Conservation (phyloP, 1,140 invertebrate genomes). For the Gonioctena quinquepunctata region DNA sequence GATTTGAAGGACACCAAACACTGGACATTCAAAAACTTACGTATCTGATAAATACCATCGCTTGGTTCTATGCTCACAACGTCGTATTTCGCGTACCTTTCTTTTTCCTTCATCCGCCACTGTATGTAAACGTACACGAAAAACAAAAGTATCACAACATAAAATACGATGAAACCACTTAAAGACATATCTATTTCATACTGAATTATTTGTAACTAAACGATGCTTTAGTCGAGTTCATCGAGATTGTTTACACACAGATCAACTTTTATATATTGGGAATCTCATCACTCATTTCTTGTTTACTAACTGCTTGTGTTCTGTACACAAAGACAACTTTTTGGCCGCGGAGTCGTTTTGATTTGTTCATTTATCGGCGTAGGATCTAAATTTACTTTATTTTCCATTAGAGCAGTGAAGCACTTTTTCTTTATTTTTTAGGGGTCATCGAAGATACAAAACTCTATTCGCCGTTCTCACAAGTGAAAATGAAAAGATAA, state of each 20-base stretch:
- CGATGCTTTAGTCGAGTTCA: not conserved
- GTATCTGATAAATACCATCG: not conserved
- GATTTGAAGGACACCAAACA: no score
- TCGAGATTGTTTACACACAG: not conserved
- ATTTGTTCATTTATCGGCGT: not conserved
- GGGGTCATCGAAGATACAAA: not conserved
- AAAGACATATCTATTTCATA: not conserved
- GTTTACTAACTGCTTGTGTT: not conserved
- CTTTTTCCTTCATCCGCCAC: not conserved
- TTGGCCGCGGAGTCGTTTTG: not conserved
- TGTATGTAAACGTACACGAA: conserved; percentile 2
- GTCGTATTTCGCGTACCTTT: not conserved
- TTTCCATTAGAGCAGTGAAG: not conserved
- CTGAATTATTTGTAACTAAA: not conserved
- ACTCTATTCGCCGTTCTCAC: no score
- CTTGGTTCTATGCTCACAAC: not conserved
- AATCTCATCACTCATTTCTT: not conserved
- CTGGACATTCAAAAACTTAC: no score
- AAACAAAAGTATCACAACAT: not conserved
- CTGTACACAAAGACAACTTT: not conserved
- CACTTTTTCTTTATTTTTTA: not conserved
- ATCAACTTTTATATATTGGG: not conserved
- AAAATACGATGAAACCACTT: not conserved
- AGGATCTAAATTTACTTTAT: not conserved
- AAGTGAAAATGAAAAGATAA: no score